A percentile compares a stretch with the other conserved stretches of the same genome.
Conservation (phyloP, 2,797 vertebrate genomes). For the Dryobates pubescens region DNA sequence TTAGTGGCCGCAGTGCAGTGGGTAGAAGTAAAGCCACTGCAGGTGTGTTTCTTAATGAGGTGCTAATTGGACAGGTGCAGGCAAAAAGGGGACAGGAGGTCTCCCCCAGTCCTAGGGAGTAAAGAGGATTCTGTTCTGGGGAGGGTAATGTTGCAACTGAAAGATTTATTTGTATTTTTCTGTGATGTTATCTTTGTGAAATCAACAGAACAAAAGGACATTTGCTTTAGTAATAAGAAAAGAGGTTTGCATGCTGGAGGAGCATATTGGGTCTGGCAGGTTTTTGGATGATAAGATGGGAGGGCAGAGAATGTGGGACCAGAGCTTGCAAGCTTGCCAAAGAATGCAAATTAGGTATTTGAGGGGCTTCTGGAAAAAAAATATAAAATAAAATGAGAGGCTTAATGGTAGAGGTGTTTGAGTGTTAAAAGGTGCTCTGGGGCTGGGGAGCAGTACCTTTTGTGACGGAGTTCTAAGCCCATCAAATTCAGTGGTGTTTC, state of each 20-base stretch:
- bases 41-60: conserved; percentile 23
- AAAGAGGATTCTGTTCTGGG: background rate
- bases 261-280: background rate
- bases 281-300: background rate
- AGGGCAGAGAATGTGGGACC: background rate
- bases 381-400: background rate
- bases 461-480: background rate
- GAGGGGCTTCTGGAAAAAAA: background rate
- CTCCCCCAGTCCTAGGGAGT: background rate
- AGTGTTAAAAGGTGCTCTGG: background rate
- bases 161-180: background rate
- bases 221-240: background rate
- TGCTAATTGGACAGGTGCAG: conserved; percentile 12
- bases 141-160: background rate
- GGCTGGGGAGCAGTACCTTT: background rate
- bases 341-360: background rate
- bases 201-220: background rate
- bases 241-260: background rate
- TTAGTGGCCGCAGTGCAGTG: background rate
- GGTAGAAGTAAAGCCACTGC: conserved; percentile 16
- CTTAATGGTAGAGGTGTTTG: background rate
- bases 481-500: background rate
- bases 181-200: background rate
- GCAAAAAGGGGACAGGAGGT: background rate
- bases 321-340: background rate